phyloP scores from a whole-genome alignment of 1,140 invertebrate species.

The Galleria mellonella region DNA sequence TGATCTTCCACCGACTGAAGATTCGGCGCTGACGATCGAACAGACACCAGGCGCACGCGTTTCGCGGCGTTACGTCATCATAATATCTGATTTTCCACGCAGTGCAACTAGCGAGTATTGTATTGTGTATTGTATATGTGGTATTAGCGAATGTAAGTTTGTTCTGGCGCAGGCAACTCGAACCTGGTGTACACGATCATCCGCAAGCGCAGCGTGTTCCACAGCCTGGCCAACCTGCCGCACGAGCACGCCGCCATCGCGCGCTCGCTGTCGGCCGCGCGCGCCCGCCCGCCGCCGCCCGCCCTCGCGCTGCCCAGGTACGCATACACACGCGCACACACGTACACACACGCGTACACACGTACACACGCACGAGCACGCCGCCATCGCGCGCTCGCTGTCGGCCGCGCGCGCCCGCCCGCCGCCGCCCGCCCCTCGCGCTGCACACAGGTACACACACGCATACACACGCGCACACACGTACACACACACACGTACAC shows the following conservation, averaged over 20 bases:
- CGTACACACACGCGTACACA: not conserved
- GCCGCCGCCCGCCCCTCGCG: no score
- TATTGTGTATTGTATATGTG: no score
- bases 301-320: constrained; percentile 32
- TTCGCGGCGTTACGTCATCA: no score
- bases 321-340: not conserved
- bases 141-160: no score
- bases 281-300: not conserved
- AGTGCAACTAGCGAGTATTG: no score
- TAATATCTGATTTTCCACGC: no score
- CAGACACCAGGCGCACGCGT: no score
- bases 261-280: constrained; percentile 78
- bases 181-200: constrained; percentile 99
- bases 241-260: constrained; percentile 93
- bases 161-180: constrained; percentile 84
- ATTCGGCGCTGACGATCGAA: no score
- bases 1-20: no score
- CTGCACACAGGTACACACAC: no score
- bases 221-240: constrained; percentile 95
- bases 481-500: constrained; percentile 83
- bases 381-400: constrained; percentile 89
- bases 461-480: constrained; percentile 36
- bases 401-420: constrained; percentile 13
- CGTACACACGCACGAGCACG: constrained; percentile 16
- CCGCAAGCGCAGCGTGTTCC: constrained; percentile 97